A percentile compares a stretch with the other conserved stretches of the same genome.
Conservation (phyloP, 2,888 invertebrate species). For the Erebia aethiops region DNA sequence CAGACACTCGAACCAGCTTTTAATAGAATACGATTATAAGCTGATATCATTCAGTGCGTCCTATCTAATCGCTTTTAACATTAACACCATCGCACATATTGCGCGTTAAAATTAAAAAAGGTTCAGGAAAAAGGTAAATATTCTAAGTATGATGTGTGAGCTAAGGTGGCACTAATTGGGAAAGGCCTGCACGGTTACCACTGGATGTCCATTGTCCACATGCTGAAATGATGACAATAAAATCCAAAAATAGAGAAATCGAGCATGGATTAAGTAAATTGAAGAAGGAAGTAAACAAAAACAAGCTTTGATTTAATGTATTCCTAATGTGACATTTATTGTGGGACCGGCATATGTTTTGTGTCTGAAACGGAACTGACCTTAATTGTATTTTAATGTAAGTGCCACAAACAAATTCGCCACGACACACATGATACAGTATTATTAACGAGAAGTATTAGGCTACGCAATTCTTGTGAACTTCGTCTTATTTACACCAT, state of each 20-base stretch:
- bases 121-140: neutral
- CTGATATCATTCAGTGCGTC: neutral
- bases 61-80: neutral
- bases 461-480: neutral
- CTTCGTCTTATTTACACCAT: neutral
- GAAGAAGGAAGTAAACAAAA: constrained; percentile 24
- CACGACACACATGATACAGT: constrained; percentile 10
- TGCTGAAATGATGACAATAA: neutral
- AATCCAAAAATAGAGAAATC: constrained; percentile 5
- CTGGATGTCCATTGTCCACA: neutral
- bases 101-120: constrained; percentile 1
- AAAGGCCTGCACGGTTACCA: too few relatives aligned
- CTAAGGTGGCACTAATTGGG: too few relatives aligned
- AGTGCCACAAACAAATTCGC: constrained; percentile 28
- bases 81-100: neutral
- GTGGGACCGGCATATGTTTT: constrained; percentile 22
- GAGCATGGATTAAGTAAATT: neutral
- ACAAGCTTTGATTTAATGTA: constrained; percentile 23
- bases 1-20: constrained; percentile 3
- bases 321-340: constrained; percentile 29
- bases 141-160: neutral
- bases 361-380: constrained; percentile 35
- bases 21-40: constrained; percentile 22
- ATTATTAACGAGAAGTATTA: neutral
- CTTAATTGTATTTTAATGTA: constrained; percentile 39